phyloP scores from a whole-genome alignment of 2,797 vertebrate genomes.

The Lagocephalus sceleratus region DNA sequence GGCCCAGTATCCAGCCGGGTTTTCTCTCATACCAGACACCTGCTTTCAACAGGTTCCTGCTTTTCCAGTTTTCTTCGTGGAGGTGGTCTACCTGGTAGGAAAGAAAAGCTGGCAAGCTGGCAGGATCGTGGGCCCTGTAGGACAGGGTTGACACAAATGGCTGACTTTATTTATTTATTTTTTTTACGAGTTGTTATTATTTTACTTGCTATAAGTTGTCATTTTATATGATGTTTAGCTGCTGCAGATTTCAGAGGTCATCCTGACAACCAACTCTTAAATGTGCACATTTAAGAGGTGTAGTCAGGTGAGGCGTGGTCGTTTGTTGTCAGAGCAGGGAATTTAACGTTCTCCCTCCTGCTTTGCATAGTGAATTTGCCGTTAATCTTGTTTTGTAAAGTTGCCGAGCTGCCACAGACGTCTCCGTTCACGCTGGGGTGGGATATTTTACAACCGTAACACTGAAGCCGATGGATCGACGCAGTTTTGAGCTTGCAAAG shows the following conservation, averaged over 20 bases:
- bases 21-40: too few relatives aligned
- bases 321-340: neutral
- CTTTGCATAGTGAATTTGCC: constrained; percentile 15
- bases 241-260: neutral
- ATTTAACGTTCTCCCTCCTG: neutral
- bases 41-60: too few relatives aligned
- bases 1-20: too few relatives aligned
- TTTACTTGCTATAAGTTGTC: too few relatives aligned
- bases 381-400: neutral
- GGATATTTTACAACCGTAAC: neutral
- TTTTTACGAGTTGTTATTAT: too few relatives aligned
- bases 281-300: neutral
- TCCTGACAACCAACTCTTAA: neutral
- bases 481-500: constrained; percentile 3
- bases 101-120: too few relatives aligned
- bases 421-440: neutral
- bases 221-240: too few relatives aligned
- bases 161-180: too few relatives aligned
- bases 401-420: neutral
- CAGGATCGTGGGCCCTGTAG: too few relatives aligned
- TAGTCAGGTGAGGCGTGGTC: neutral
- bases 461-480: neutral
- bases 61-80: too few relatives aligned
- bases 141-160: too few relatives aligned
- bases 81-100: too few relatives aligned